Evolutionary conservation across 2,113 vertebrate species (phyloP).

Genomic region (Phyllostomus discolor): DNA sequence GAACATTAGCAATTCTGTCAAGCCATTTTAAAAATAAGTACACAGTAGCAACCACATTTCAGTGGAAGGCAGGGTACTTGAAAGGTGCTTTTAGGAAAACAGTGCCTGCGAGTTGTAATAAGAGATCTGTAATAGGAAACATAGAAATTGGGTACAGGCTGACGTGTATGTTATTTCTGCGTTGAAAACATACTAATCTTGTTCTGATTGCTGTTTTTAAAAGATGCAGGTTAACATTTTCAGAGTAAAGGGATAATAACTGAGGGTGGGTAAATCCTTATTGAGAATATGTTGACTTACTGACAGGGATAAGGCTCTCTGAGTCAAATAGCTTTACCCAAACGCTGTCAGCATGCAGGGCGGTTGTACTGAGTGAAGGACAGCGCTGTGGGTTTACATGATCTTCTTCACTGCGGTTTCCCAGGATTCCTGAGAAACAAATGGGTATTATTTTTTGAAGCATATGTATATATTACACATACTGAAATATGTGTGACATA

Average conservation of each 20-base stretch:
- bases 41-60: constrained; percentile 81
- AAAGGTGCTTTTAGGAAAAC: constrained; percentile 79
- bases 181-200: constrained; percentile 49
- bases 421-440: background rate
- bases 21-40: constrained; percentile 84
- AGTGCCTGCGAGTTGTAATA: constrained; percentile 62
- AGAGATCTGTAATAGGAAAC: constrained; percentile 31
- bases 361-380: background rate
- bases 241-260: background rate
- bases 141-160: constrained; percentile 27
- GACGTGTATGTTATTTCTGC: background rate
- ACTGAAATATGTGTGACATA: background rate
- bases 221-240: constrained; percentile 32
- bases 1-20: constrained; percentile 88
- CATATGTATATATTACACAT: rapidly evolving
- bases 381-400: background rate
- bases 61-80: constrained; percentile 75
- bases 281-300: background rate
- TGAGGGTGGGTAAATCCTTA: background rate
- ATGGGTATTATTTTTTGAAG: background rate
- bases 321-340: background rate
- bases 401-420: background rate
- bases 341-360: background rate
- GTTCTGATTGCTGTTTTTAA: constrained; percentile 51
- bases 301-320: background rate